Evolutionary conservation across 2,113 vertebrate genomes (phyloP), one percentile per base, ranked within the genome.

Genomic region (Bothrops jararaca): DNA sequence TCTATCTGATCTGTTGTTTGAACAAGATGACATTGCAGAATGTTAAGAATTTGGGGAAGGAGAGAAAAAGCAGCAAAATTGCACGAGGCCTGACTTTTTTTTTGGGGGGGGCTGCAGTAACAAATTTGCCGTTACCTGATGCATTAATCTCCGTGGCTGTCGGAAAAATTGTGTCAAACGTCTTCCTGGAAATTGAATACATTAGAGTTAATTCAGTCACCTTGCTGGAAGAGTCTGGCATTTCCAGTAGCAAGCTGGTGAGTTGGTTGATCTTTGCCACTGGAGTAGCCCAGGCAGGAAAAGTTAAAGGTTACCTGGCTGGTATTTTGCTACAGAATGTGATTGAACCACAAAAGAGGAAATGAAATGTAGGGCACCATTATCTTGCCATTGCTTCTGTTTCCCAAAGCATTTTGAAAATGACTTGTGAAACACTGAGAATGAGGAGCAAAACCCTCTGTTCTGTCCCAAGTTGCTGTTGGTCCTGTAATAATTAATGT

Each of bases 161-260:
- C 0, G 0, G 94, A 91, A 95, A 57, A 48, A 18, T 93, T 93
- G 91, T 91, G 91, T 94, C 85, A 90, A 91, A 95, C 69, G 54
- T 26, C 86, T 92, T 92, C 52, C 56, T 53, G 89, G 92, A 95
- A 95, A 92, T 0, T 86, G 94, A 58, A 93, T 88, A 93, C 0
- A 5, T 42, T 57, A 1, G 58, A 94, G 95, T 90, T 95, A 92
- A 90, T 64, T 96, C 94, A 94, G 22, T 96, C 92, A 15, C 90
- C 90, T 69, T 85, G 95, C 69, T 94, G 93, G 92, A 90, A 88
- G 45, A 90, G 56, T 18, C 89, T 95, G 94, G 93, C 53, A n/a
- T 92, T 94, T 86, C 90, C 0, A 0, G 52, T 57, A 94, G 91
- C 86, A 42, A n/a, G 64, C 58, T 86, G 0, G 0, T 89, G 0